Evolutionary conservation across 53 echinoderm and acorn worm genomes (phyloP), one percentile per base, ranked within the genome.

Genomic region (Temnopleurus reevesii): DNA sequence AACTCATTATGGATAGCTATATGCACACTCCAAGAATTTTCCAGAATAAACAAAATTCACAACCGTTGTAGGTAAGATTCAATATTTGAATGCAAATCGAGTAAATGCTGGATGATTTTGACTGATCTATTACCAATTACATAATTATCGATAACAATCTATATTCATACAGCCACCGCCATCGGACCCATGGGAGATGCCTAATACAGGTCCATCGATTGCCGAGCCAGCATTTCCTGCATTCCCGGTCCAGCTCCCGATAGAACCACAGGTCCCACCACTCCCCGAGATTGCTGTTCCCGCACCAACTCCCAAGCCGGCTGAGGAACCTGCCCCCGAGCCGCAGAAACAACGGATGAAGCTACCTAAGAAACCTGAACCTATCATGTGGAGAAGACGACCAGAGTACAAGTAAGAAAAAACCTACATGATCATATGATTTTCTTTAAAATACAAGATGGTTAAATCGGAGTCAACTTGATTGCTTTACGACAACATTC

Each of bases 361-460:
- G 13, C 29, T 36, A 15, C 89, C 49, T 45, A 49, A 77, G 31
- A 83, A 76, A 17, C 91, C 89, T 2, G 97, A 95, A 76, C 92
- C 95, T 8, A 97, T 97, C 77, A 80, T 93, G 71, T 93, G 93
- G 97, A 92, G 90, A 45, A 65, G 92, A 9, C 76, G 91, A 89
- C 90, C 89, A 0, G 91, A 89, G 46, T 95, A 94, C 71, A 94
- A 91, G 94, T 94, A 86, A 91, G n/a, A n/a, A n/a, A n/a, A n/a
- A n/a, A n/a, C n/a, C n/a, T n/a, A n/a, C n/a, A n/a, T n/a, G n/a
- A n/a, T n/a, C n/a, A n/a, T n/a, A n/a, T n/a, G n/a, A n/a, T n/a
- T n/a, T n/a, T n/a, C n/a, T n/a, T n/a, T n/a, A n/a, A n/a, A n/a
- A n/a, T n/a, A n/a, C n/a, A n/a, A n/a, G n/a, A n/a, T n/a, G n/a